phyloP scores from a whole-genome alignment of 2,113 vertebrate species.

The Chroicocephalus ridibundus region DNA sequence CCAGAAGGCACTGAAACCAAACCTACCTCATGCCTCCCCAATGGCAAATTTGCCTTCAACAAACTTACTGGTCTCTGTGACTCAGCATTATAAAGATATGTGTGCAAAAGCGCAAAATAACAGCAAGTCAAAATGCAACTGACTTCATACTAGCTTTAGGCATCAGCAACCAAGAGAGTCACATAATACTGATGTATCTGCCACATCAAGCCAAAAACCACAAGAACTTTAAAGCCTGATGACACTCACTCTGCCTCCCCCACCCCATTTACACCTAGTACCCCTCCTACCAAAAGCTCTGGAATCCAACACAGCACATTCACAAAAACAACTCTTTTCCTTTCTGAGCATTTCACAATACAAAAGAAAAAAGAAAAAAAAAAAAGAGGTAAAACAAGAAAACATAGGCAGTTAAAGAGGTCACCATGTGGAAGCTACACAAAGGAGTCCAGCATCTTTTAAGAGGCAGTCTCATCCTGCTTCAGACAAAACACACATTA shows the following conservation, averaged over 20 bases:
- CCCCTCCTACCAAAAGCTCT: not conserved
- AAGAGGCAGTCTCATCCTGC: not conserved
- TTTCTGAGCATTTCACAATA: not conserved
- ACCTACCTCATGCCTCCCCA: not conserved
- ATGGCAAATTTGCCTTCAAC: not conserved
- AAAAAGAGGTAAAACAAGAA: not conserved
- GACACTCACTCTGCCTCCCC: accelerated
- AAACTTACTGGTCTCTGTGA: not conserved
- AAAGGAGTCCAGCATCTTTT: not conserved
- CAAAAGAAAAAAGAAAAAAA: not conserved
- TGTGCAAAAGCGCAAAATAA: not conserved
- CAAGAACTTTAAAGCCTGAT: not conserved
- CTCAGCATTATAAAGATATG: not conserved
- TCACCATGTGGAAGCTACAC: not conserved
- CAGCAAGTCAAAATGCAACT: not conserved
- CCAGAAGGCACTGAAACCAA: not conserved
- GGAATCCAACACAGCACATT: not conserved
- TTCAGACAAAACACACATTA: not conserved
- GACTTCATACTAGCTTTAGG: not conserved
- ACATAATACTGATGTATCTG: not conserved
- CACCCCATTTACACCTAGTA: not conserved
- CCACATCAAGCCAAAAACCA: not conserved
- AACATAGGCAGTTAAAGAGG: accelerated
- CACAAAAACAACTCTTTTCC: not conserved
- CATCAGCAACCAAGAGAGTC: not conserved